Evolutionary conservation across 2,113 vertebrate genomes (phyloP).

Genomic region (Brachyhypopomus gauderio): DNA sequence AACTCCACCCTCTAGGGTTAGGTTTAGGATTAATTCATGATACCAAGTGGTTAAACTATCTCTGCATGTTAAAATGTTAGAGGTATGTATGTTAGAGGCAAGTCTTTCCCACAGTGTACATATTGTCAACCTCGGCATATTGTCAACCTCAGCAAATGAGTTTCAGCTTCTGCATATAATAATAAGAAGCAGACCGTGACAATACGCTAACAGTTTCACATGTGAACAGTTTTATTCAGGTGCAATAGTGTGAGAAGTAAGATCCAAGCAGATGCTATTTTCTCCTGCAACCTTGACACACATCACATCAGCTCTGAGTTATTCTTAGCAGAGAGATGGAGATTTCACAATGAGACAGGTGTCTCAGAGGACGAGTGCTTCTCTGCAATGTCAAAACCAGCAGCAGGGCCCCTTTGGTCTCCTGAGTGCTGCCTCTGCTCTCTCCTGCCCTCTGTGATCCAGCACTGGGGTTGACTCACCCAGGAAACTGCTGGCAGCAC

Average conservation of each 20-base stretch:
- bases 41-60: no score
- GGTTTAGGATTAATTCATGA: no score
- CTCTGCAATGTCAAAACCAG: constrained; percentile 10
- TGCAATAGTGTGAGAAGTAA: neutral
- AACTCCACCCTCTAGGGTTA: no score
- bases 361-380: neutral
- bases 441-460: constrained; percentile 41
- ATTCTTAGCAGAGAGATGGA: neutral
- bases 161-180: neutral
- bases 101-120: neutral
- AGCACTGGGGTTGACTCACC: constrained; percentile 64
- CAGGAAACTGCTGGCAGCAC: constrained; percentile 57
- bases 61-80: no score
- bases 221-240: neutral
- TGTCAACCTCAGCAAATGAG: neutral
- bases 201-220: neutral
- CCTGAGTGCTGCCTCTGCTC: no score
- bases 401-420: constrained; percentile 10
- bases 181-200: neutral
- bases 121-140: neutral
- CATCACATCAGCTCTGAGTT: neutral
- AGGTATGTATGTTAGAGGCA: neutral
- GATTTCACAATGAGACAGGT: constrained; percentile 21
- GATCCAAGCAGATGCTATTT: neutral
- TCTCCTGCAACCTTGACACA: neutral